Evolutionary conservation across 2,113 vertebrate species (phyloP), one percentile per base, ranked within the genome.

Genomic region (Typhlomys cinereus): DNA sequence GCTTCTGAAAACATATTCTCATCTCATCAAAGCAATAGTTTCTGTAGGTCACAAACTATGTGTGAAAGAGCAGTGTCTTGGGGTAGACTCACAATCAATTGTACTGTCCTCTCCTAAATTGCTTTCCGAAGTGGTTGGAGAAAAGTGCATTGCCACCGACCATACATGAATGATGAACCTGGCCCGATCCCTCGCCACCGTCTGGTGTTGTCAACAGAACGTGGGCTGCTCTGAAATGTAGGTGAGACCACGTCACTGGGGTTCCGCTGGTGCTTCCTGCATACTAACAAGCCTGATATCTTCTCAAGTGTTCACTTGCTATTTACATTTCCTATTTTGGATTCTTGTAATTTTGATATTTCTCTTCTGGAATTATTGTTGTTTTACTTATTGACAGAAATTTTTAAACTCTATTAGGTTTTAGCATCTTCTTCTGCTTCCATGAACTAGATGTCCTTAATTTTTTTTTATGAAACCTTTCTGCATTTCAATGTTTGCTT

Each of bases 381-480:
- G 59, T 61, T 92, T 89, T 83, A 44, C 34, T 90, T 87, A 9
- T 62, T 90, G 79, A n/a, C 39, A 31, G 8, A n/a, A 78, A 50
- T 36, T 31, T 25, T 57, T 39, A 76, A 48, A 59, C n/a, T 80
- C 41, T 44, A 71, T 64, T 73, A 71, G 62, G 46, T 34, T 80
- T 20, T 85, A 78, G 69, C n/a, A 31, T 5, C 66, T 85, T 64
- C 14, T 59, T 69, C 15, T 48, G 94, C 66, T 76, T 66, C 39
- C 13, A 31, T 76, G 52, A 78, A 36, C 87, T 62, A 61, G 91
- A 48, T 64, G 3, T 21, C 31, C 39, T 17, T 80, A n/a, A 7
- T 88, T 79, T 89, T 94, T 91, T 7, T 83, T 81, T 92, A 75
- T 85, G 54, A 93, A 78, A 0, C 2, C 48, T 29, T 82, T 90